Base-by-base conservation (phyloP, 1,140 invertebrate genomes). In the Drosophila equinoxialis region DNA sequence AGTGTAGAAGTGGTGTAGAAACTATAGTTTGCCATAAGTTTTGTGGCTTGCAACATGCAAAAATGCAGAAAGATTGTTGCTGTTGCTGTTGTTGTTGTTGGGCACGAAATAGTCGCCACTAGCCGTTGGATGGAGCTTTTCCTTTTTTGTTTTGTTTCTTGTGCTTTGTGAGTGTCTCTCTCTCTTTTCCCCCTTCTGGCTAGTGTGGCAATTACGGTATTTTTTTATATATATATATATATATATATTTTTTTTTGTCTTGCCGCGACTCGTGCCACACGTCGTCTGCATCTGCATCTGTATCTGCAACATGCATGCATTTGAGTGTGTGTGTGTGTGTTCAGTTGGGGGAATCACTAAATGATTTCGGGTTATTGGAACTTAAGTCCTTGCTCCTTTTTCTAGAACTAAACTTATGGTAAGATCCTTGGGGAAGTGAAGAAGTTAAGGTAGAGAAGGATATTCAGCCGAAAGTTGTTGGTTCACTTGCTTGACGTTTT, bases 1-100 rank as follows among this genome's bases (percentile, higher is more conserved):
- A 51, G 41, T 11, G 13, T 3, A 39, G 35, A 37, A 37, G 35
- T 37, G 35, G 35, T 37, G 35, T 51, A 68, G 67, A 67, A 64
- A 81, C 65, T 66, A 73, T 59, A 66, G 65, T 58, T 75, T 45
- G 73, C 73, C 74, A 75, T 68, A 75, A 75, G 72, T 75, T 75
- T 75, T 69, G 67, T 75, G 57, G 70, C 79, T 77, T 74, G 77
- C 82, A 86, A 86, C 86, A 85, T 85, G 81, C 82, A 78, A 85
- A 81, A 85, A 85, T 84, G 81, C 77, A 48, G 45, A 51, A 51
- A 80, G 81, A 86, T 81, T 74, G 74, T 74, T 74, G 77, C 30
- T 30, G 30, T 30, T 30, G 30, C 3, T 30, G 30, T 30, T 30
- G 26, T 30, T 30, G 26, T 6, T 74, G 74, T 74, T 74, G 77